These are phyloP conservation scores for Marcusenius ussheri DNA, from an alignment of 2,113 vertebrate genomes.

Conservation along the genomic window DNA sequence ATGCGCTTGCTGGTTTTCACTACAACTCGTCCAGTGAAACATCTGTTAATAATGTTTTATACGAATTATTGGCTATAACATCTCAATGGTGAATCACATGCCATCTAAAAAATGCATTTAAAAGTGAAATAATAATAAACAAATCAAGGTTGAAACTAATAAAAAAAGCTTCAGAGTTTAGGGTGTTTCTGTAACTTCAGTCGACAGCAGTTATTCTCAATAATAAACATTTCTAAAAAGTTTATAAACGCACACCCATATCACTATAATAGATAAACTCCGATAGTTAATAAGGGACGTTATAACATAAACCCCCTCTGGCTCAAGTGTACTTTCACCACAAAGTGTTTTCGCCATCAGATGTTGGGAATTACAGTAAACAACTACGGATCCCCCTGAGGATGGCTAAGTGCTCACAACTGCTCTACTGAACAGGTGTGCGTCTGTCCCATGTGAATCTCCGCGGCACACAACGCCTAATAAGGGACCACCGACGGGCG, in stretches of 20 bases:
- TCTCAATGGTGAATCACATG: background rate
- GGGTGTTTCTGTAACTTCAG: background rate
- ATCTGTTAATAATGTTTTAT: background rate
- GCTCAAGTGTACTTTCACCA: conserved; percentile 1
- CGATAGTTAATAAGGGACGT: background rate
- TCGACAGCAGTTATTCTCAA: background rate
- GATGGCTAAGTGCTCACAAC: conserved; percentile 31
- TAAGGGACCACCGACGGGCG: conserved; percentile 25
- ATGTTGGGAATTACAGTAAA: background rate
- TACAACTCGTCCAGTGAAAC: background rate
- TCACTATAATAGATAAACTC: background rate
- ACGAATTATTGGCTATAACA: background rate
- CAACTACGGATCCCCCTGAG: conserved; percentile 29
- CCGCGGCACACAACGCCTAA: conserved; percentile 38
- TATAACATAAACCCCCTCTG: background rate
- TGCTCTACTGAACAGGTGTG: conserved; percentile 44
- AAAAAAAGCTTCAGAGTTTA: background rate
- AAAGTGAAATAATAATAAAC: background rate
- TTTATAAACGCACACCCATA: background rate
- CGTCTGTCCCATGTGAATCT: conserved; percentile 31
- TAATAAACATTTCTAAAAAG: background rate
- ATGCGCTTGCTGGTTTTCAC: background rate
- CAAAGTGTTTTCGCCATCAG: background rate
- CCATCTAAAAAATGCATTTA: background rate
- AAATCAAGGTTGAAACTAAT: background rate